Conservation (phyloP, 2,797 vertebrate species). For the Acanthopagrus latus region DNA sequence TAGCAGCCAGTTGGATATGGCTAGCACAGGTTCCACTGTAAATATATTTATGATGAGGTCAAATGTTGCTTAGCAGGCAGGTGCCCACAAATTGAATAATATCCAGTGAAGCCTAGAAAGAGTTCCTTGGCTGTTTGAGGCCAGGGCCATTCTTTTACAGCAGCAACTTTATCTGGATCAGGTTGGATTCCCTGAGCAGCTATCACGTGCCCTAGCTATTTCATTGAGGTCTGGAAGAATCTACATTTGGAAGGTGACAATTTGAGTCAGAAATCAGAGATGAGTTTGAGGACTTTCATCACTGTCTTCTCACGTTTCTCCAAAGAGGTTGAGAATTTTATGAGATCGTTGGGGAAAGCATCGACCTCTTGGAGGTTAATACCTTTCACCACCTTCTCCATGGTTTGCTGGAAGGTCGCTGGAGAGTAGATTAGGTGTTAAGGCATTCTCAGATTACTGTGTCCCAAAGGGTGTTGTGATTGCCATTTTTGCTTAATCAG, state of each 20-base stretch:
- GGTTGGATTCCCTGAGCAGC: background rate
- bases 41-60: background rate
- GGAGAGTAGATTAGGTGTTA: background rate
- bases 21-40: background rate
- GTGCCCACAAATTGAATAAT: background rate
- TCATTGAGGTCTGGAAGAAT: background rate
- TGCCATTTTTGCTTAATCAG: background rate
- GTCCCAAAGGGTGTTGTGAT: background rate
- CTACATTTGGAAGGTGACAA: constrained; percentile 1
- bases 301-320: background rate
- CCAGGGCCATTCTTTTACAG: background rate
- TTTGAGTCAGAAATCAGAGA: background rate
- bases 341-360: background rate
- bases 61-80: background rate
- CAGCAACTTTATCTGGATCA: background rate
- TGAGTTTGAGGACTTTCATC: background rate
- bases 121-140: constrained; percentile 1
- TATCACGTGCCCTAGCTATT: background rate
- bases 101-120: background rate
- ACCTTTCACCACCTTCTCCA: constrained; percentile 1
- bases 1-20: background rate
- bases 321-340: background rate
- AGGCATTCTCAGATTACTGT: background rate
- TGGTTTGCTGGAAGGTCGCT: background rate
- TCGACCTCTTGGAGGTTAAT: background rate